Evolutionary conservation across 2,888 invertebrate genomes (phyloP), one percentile per base, ranked within the genome.

Genomic region (Pammene aurita): DNA sequence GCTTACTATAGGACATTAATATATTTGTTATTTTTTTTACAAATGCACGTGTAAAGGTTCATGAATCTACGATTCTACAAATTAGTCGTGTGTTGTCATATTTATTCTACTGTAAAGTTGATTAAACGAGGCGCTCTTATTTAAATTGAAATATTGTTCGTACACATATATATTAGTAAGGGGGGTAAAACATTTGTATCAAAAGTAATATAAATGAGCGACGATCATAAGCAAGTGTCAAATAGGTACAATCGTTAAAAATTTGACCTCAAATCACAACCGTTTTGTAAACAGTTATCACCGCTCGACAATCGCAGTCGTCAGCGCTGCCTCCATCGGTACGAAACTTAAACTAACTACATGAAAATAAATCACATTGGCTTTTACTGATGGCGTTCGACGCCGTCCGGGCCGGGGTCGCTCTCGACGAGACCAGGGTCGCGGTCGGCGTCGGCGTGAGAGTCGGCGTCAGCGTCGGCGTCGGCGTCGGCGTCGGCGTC

Each of bases 241-340:
- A 44, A 54, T 26, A 26, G 54, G 34, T 35, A 64, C 48, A 13
- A 54, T 18, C 50, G 18, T 34, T 44, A 50, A 52, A 58, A 69
- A 71, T 73, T 75, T 71, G 73, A 74, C 70, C 65, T 71, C 69
- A 66, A 67, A 72, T 76, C 76, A 78, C 77, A 78, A 78, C 75
- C 76, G 73, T 70, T 72, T 72, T 71, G 62, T 70, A 67, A 69
- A 66, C 60, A 65, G 46, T 71, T 44, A 62, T 48, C 54, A 71
- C 70, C 71, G 65, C 54, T 61, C 48, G 57, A 58, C 63, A 64
- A 55, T 63, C 70, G 58, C 72, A 60, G 13, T 18, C 35, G 10
- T 61, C 34, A 62, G 72, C 71, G 68, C 70, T 56, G 57, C 44
- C 60, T 41, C 67, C 66, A 62, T 71, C 66, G 65, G 64, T 60